phyloP scores from a whole-genome alignment of 1,140 invertebrate species.

The Diplogasteroides magnus region DNA sequence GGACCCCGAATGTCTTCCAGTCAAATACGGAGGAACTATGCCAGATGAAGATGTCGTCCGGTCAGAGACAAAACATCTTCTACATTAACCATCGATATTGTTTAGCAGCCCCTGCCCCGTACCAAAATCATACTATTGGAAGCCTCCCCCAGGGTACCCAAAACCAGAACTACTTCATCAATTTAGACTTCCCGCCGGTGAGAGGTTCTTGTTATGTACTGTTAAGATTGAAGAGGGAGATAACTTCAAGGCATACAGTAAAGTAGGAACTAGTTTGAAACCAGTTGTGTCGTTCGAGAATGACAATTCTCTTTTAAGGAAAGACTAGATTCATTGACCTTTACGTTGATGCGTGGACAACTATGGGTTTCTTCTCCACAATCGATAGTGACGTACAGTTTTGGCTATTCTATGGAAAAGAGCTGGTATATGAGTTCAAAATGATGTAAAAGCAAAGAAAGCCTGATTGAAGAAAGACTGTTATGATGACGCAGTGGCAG shows the following conservation, averaged over 20 bases:
- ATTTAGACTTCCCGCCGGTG: constrained; percentile 26
- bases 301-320: too few species aligned
- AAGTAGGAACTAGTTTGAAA: too few species aligned
- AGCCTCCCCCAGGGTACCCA: constrained; percentile 11
- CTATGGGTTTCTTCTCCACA: constrained; percentile 16
- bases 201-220: too few species aligned
- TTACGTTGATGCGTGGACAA: constrained; percentile 11
- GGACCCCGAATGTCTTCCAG: constrained; percentile 24
- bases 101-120: constrained; percentile 16
- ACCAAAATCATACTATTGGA: constrained; percentile 26
- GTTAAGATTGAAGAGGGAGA: too few species aligned
- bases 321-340: constrained; percentile 17
- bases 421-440: not conserved
- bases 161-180: constrained; percentile 17
- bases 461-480: constrained; percentile 3
- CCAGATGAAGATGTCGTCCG: constrained; percentile 9
- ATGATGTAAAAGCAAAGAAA: not conserved
- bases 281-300: too few species aligned
- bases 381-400: constrained; percentile 24
- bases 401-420: constrained; percentile 11
- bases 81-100: not conserved
- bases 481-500: constrained; percentile 9
- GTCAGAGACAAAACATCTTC: not conserved
- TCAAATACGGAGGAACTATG: constrained; percentile 27
- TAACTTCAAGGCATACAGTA: too few species aligned